phyloP scores from a whole-genome alignment of 2,113 vertebrate genomes.

The Origma solitaria region DNA sequence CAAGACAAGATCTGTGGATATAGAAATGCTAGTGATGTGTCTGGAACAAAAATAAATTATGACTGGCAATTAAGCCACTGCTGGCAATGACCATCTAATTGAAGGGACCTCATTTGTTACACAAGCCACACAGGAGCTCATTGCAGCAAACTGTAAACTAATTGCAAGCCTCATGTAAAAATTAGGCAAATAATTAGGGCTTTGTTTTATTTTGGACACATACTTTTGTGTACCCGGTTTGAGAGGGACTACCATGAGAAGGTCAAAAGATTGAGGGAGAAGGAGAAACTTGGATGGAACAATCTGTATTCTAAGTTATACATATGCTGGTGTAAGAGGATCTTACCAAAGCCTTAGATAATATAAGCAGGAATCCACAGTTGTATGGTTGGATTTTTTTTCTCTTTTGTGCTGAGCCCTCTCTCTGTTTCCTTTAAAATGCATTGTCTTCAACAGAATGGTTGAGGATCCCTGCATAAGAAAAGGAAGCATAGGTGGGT shows the following conservation, averaged over 20 bases:
- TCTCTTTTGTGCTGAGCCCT: background rate
- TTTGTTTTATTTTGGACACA: background rate
- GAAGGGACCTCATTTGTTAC: background rate
- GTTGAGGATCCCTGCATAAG: background rate
- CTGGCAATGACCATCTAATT: background rate
- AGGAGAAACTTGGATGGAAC: background rate
- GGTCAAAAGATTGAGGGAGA: background rate
- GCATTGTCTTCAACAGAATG: background rate
- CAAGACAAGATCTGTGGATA: background rate
- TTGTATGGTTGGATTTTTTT: background rate
- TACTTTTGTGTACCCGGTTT: background rate
- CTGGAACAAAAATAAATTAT: background rate
- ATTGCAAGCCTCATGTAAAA: background rate
- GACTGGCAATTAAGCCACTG: background rate
- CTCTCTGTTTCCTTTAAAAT: background rate
- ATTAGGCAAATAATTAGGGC: background rate
- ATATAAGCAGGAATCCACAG: accelerated
- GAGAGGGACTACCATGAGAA: background rate
- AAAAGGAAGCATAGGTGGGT: accelerated
- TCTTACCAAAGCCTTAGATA: background rate
- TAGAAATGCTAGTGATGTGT: background rate
- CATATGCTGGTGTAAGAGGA: background rate
- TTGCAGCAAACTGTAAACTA: slow-evolving; percentile 2
- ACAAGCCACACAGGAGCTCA: background rate
- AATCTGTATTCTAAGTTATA: background rate